phyloP scores from a whole-genome alignment of 2,113 vertebrate species.

The Agelaius phoeniceus region DNA sequence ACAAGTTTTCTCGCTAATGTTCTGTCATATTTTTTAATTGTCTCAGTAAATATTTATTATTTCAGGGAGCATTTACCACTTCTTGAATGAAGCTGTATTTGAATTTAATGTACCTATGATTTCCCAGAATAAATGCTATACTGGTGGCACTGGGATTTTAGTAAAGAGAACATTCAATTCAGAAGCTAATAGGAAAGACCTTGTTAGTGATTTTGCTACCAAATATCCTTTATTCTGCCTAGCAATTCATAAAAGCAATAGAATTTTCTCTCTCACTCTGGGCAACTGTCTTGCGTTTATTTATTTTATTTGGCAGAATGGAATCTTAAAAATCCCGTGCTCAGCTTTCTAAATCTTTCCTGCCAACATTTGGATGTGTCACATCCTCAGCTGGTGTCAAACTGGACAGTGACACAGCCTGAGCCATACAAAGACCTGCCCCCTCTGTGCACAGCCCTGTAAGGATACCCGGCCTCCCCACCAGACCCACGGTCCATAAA shows the following conservation, averaged over 20 bases:
- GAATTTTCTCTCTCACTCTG: background rate
- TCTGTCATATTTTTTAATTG: conserved; percentile 42
- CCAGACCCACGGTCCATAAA: background rate
- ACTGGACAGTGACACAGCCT: background rate
- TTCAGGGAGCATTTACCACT: conserved; percentile 43
- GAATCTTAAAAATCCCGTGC: background rate
- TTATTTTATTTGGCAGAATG: conserved; percentile 5
- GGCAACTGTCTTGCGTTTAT: background rate
- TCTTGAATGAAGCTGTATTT: conserved; percentile 15
- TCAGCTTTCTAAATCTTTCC: background rate
- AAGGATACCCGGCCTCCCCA: background rate
- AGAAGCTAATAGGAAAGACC: background rate
- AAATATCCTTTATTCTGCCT: background rate
- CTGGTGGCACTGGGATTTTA: conserved; percentile 12
- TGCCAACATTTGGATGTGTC: background rate
- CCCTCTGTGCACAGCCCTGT: background rate
- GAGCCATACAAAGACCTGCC: accelerated
- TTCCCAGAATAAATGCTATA: conserved; percentile 39
- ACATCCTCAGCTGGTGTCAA: background rate
- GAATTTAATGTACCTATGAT: conserved; percentile 7
- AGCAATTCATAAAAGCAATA: background rate
- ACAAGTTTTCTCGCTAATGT: conserved; percentile 46
- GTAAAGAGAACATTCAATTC: background rate
- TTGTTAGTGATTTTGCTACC: background rate
- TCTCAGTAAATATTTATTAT: conserved; percentile 58